phyloP scores from a whole-genome alignment of 2,888 invertebrate species.

The Pegoplata infirma region DNA sequence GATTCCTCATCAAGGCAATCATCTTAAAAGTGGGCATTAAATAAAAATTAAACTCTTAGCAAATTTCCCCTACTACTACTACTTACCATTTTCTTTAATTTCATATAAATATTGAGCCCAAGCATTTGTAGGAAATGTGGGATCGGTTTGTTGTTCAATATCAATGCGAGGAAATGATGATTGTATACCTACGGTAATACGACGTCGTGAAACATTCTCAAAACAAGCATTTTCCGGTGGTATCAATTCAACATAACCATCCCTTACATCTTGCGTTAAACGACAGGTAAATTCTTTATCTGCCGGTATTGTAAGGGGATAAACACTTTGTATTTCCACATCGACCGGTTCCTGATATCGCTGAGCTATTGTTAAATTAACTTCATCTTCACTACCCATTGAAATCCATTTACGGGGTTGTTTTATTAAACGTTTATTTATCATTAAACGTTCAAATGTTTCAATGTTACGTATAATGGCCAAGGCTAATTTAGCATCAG shows the following conservation, averaged over 20 bases:
- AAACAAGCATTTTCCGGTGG: conserved; percentile 79
- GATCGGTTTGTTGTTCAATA: conserved; percentile 83
- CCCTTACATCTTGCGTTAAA: conserved; percentile 80
- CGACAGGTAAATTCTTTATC: conserved; percentile 80
- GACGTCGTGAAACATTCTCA: conserved; percentile 80
- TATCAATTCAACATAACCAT: conserved; percentile 84
- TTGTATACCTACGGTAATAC: conserved; percentile 82
- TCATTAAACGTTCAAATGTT: conserved; percentile 76
- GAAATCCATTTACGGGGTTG: conserved; percentile 81
- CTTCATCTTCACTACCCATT: conserved; percentile 83
- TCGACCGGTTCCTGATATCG: conserved; percentile 81
- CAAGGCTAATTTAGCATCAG: conserved; percentile 77
- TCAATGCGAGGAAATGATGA: conserved; percentile 79
- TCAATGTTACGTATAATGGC: conserved; percentile 80
- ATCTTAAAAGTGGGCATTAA: conserved; percentile 68
- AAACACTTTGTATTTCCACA: conserved; percentile 83
- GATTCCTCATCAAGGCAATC: conserved; percentile 70
- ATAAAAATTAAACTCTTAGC: neutral
- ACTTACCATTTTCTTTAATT: conserved; percentile 73
- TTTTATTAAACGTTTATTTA: conserved; percentile 81
- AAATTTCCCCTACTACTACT: neutral
- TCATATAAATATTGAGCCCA: conserved; percentile 84
- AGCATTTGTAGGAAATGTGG: conserved; percentile 83
- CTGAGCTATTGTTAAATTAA: conserved; percentile 80
- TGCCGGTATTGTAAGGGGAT: conserved; percentile 79